Conservation (phyloP, 2,113 vertebrate species). For the Sigmodon hispidus region DNA sequence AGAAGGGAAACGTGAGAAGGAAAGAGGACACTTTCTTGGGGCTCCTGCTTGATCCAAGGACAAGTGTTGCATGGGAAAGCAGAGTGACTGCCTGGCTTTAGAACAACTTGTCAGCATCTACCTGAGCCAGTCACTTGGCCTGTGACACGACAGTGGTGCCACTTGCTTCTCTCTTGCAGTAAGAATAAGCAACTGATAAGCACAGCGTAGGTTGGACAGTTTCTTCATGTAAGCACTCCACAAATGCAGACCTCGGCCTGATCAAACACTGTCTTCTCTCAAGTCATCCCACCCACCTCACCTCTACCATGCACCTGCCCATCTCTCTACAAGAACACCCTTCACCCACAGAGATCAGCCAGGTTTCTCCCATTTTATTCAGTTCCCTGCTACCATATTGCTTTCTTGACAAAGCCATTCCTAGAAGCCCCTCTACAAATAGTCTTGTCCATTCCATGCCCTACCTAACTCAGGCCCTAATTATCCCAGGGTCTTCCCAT, state of each 20-base stretch:
- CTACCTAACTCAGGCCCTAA: not conserved
- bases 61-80: rapidly evolving
- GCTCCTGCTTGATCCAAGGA: too few relatives aligned
- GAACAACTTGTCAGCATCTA: not conserved
- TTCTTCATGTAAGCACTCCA: rapidly evolving
- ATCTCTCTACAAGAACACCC: not conserved
- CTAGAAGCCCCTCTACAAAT: rapidly evolving
- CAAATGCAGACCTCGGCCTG: rapidly evolving
- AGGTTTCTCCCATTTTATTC: not conserved
- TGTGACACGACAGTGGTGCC: rapidly evolving
- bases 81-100: not conserved
- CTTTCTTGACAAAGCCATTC: not conserved
- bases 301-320: too few relatives aligned
- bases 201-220: rapidly evolving
- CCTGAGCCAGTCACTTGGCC: rapidly evolving
- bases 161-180: rapidly evolving
- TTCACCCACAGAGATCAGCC: rapidly evolving
- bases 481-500: not conserved
- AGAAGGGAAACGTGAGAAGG: not conserved
- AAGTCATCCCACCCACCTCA: too few relatives aligned
- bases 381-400: rapidly evolving
- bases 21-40: rapidly evolving
- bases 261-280: not conserved
- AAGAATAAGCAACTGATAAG: rapidly evolving
- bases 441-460: too few relatives aligned